Evolutionary conservation across 2,888 invertebrate species (phyloP), one percentile per base, ranked within the genome.

Genomic region (Deilephila elpenor): DNA sequence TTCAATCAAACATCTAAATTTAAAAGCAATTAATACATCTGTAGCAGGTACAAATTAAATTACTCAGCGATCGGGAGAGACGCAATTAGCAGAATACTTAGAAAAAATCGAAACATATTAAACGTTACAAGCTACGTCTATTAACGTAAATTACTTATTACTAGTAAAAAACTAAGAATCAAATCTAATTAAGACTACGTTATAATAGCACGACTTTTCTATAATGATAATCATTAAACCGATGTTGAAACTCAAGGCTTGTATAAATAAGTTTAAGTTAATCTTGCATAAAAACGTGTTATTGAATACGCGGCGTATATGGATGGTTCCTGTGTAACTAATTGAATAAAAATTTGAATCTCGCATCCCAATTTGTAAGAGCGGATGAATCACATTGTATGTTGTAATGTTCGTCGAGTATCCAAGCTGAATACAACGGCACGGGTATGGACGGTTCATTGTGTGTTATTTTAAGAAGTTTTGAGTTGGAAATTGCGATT

Each of bases 301-400:
- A 81, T 82, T 84, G 82, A 86, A 88, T 86, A 85, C 83, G 78
- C 77, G 77, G 80, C 88, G 77, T 80, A 88, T 88, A 89, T 88
- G 90, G 87, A 86, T 83, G 44, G 86, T 88, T 89, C 87, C 86
- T 85, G 84, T 83, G 85, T 88, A 89, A 85, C 85, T 90, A 91
- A 92, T 92, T 91, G 91, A 91, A 92, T 91, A 88, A 90, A 91
- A 91, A 91, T 91, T 80, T 90, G 87, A 90, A 89, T 89, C 87
- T 88, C 86, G 85, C 87, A 82, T 86, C 89, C 91, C 86, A 89
- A 91, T 92, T 92, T 88, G 91, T 89, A 88, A 84, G 84, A 87
- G 79, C 83, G 87, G 89, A 92, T 93, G 93, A 93, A 88, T 93
- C 93, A 93, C 89, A 86, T 86, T 83, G 85, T 87, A 51, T 67